These are phyloP conservation scores for Theocolax elegans DNA, from an alignment of 1,140 invertebrate species.

Conservation along the genomic window DNA sequence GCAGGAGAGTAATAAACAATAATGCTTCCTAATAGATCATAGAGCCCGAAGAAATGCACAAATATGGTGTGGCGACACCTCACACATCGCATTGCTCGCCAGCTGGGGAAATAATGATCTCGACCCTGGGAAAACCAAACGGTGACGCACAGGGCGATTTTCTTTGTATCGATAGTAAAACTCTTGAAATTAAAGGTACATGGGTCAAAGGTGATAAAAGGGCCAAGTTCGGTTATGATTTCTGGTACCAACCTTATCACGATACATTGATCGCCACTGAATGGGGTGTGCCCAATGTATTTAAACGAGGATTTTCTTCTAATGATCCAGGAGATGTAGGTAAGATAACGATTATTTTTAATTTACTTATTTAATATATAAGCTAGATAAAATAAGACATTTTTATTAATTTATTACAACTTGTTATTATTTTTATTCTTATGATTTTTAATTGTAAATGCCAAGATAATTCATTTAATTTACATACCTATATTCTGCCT, in stretches of 20 bases:
- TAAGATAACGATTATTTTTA: no score
- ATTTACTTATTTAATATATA: no score
- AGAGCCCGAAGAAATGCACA: conserved; percentile 79
- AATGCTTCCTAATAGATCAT: conserved; percentile 72
- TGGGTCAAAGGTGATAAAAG: conserved; percentile 74
- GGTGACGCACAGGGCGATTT: conserved; percentile 89
- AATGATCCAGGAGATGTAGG: conserved; percentile 33
- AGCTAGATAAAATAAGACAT: no score
- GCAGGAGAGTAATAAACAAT: no score
- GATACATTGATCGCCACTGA: conserved; percentile 91
- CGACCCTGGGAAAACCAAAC: conserved; percentile 84
- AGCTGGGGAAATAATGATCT: conserved; percentile 94
- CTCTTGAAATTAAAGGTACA: conserved; percentile 79
- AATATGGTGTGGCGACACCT: conserved; percentile 81
- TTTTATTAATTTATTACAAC: no score
- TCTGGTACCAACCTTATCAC: conserved; percentile 97
- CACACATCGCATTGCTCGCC: conserved; percentile 95
- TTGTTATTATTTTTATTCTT: no score
- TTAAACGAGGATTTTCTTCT: conserved; percentile 69
- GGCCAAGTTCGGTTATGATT: conserved; percentile 82
- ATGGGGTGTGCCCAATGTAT: conserved; percentile 90
- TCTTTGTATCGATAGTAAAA: conserved; percentile 86
- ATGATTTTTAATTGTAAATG: no score
- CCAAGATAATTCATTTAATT: no score
- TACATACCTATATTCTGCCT: no score